Percentiles rank a stretch among this genome's conserved stretches.
Evolutionary conservation across 2,113 vertebrate species (phyloP).

Genomic region (Chionodraco myersi): DNA sequence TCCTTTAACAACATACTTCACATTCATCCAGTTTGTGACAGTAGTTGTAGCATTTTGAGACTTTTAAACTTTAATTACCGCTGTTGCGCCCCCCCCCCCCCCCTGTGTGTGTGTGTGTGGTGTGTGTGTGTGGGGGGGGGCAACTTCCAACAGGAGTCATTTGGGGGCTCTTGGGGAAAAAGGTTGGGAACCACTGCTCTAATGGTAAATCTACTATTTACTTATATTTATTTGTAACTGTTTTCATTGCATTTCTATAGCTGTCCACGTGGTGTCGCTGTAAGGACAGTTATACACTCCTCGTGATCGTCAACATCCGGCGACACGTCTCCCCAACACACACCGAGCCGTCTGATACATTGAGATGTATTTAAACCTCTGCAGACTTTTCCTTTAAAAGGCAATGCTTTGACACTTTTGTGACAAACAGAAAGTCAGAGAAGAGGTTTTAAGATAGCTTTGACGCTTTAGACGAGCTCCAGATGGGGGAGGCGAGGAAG

Average conservation of each 20-base stretch:
- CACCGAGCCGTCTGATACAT: not conserved
- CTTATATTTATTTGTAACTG: not conserved
- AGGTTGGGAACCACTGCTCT: too few relatives aligned
- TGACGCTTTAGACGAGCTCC: slow-evolving; percentile 17
- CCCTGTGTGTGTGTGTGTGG: too few relatives aligned
- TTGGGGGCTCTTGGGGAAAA: too few relatives aligned
- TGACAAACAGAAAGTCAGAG: not conserved
- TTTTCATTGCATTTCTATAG: not conserved
- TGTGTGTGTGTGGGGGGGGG: too few relatives aligned
- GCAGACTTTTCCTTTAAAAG: not conserved
- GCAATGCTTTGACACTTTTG: slow-evolving; percentile 20
- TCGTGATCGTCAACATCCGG: slow-evolving; percentile 72
- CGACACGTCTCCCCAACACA: slow-evolving; percentile 68
- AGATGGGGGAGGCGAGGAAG: slow-evolving; percentile 86
- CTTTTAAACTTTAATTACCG: too few relatives aligned
- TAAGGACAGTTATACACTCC: slow-evolving; percentile 28
- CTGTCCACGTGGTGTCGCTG: slow-evolving; percentile 63
- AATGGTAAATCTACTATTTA: not conserved
- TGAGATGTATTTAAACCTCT: not conserved
- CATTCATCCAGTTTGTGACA: too few relatives aligned
- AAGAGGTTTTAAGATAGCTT: not conserved
- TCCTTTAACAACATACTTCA: too few relatives aligned
- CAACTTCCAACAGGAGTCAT: too few relatives aligned
- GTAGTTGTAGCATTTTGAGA: too few relatives aligned
- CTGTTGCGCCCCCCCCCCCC: too few relatives aligned